Evolutionary conservation across 2,113 vertebrate species (phyloP), one percentile per base, ranked within the genome.

Genomic region (Scomber colias): DNA sequence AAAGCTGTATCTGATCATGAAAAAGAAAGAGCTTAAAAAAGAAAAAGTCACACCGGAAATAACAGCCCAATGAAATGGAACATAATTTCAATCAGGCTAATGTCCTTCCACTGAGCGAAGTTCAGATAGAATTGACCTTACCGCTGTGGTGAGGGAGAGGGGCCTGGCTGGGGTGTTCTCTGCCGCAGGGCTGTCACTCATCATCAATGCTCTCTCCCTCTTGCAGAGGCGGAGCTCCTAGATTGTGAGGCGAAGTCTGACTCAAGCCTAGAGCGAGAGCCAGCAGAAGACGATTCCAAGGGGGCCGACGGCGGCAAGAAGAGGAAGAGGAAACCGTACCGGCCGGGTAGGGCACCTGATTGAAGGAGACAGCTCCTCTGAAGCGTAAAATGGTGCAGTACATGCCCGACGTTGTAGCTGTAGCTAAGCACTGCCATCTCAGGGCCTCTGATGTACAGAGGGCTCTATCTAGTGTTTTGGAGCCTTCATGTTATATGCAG

Each of bases 311-410:
- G 94, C 14, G 85, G 96, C 82, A 99, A 99, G 92, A 99, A 99
- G 95, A 96, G 98, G 87, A 99, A 99, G 77, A 95, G 98, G 91
- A 99, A 99, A 92, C 98, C 98, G n/a, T 99, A 99, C 88, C 95
- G 98, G 90, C 98, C 98, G 87, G 98, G 98, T 99, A 93, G 81
- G 88, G 82, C 88, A 88, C 85, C 85, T 92, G 92, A 93, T 95
- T 90, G 79, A 92, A 94, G 87, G 89, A 92, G 92, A 94, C 92
- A 93, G 92, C 92, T 95, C 84, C 87, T 86, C 81, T 92, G 83
- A 90, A 89, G 92, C 88, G 68, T 92, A 89, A 94, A 94, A 93
- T 93, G 87, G 82, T 83, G 87, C 90, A 90, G 90, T 91, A 83
- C 88, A 88, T 88, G 84, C 79, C 82, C 67, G 76, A 72, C 61